Percentiles rank a stretch among this genome's conserved stretches.
Conservation (phyloP, 2,888 invertebrate genomes). For the Escarpia spicata region DNA sequence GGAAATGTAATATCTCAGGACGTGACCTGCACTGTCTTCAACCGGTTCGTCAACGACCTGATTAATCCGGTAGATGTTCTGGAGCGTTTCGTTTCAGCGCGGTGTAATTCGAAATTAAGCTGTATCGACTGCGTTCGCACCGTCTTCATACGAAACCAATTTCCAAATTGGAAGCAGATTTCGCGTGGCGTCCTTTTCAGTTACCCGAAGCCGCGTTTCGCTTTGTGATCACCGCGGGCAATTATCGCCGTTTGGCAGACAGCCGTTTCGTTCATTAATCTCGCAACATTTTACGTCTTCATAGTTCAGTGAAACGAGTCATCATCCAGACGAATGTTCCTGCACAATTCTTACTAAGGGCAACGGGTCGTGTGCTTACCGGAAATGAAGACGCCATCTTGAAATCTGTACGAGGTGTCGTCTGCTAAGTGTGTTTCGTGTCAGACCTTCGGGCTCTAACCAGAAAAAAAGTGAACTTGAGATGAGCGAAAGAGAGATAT, state of each 20-base stretch:
- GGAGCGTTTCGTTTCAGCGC: background rate
- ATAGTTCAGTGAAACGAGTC: conserved; percentile 5
- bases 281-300: conserved; percentile 6
- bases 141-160: conserved; percentile 16
- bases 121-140: background rate
- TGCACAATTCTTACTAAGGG: background rate
- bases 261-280: conserved; percentile 16
- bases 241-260: background rate
- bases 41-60: background rate
- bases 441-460: background rate
- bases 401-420: background rate
- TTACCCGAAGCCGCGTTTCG: background rate
- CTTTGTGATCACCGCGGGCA: conserved; percentile 16
- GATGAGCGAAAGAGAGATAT: background rate
- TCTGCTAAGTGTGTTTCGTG: conserved; percentile 16
- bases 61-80: background rate
- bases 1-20: background rate
- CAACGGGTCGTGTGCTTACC: background rate
- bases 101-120: conserved; percentile 5
- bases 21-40: background rate
- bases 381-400: conserved; percentile 3
- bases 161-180: conserved; percentile 13
- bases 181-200: conserved; percentile 4
- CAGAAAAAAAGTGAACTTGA: background rate
- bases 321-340: background rate